Conservation (phyloP, 1,140 invertebrate genomes). For the Grapholita molesta region DNA sequence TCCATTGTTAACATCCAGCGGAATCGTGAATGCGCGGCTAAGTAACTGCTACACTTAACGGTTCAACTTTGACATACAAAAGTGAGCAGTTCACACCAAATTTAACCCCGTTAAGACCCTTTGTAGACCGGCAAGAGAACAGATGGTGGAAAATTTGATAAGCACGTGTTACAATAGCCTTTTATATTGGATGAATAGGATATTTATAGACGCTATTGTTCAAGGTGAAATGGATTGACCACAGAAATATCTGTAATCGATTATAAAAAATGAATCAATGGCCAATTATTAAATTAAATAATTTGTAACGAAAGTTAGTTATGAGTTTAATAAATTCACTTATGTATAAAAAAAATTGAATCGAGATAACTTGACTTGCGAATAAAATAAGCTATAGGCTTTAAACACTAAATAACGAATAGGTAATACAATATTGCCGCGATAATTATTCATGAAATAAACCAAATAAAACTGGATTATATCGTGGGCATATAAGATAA, state of each 20-base stretch:
- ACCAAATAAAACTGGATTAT: no score
- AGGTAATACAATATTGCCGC: no score
- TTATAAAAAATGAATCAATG: neutral
- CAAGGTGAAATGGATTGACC: neutral
- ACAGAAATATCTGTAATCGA: neutral
- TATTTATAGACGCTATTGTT: neutral
- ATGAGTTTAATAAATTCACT: neutral
- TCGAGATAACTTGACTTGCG: no score
- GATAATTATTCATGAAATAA: no score
- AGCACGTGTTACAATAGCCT: slow-evolving; percentile 2
- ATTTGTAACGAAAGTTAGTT: neutral
- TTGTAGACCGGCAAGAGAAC: slow-evolving; percentile 15
- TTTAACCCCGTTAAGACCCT: slow-evolving; percentile 19
- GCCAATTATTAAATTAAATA: neutral
- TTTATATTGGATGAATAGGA: neutral
- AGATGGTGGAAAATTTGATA: neutral
- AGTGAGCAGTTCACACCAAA: slow-evolving; percentile 39
- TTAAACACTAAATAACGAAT: no score
- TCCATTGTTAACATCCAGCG: slow-evolving; percentile 36
- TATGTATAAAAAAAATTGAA: no score
- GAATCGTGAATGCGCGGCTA: slow-evolving; percentile 45
- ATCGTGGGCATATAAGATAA: no score
- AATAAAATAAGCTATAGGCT: no score
- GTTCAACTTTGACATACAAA: slow-evolving; percentile 65
- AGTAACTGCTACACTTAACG: slow-evolving; percentile 50